Conservation (phyloP, 2,113 vertebrate genomes). For the Alethe castanea region DNA sequence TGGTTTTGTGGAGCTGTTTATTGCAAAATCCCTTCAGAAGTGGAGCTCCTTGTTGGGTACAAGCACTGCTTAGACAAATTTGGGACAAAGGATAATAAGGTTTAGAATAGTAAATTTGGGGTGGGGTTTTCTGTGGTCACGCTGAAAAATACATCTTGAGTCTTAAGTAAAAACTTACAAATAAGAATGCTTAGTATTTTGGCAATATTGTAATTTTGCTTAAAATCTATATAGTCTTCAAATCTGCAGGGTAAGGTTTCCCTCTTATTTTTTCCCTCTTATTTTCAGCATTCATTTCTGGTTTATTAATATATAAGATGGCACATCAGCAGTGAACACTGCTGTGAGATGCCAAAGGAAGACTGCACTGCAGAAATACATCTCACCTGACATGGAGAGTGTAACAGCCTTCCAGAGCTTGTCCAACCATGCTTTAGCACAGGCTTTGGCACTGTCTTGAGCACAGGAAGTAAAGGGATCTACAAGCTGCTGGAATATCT, state of each 20-base stretch:
- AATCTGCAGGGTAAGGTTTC: background rate
- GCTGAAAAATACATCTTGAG: background rate
- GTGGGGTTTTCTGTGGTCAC: background rate
- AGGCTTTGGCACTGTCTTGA: background rate
- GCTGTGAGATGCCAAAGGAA: background rate
- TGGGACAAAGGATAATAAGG: background rate
- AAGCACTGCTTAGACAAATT: background rate
- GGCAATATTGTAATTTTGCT: background rate
- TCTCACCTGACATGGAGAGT: accelerated
- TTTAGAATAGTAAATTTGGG: background rate
- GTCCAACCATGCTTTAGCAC: background rate
- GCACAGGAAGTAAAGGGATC: background rate
- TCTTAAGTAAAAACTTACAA: background rate
- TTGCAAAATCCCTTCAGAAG: background rate
- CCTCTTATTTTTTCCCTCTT: background rate
- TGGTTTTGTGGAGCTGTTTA: background rate
- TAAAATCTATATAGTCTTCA: background rate
- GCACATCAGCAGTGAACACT: background rate
- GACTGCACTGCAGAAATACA: background rate
- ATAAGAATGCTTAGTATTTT: background rate
- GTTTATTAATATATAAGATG: background rate
- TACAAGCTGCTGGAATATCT: background rate
- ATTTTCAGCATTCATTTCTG: background rate
- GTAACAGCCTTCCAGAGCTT: background rate
- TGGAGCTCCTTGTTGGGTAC: background rate